Percentiles rank a stretch among this genome's conserved stretches.
Evolutionary conservation across 2,888 invertebrate species (phyloP).

Genomic region (Apantesis nais): DNA sequence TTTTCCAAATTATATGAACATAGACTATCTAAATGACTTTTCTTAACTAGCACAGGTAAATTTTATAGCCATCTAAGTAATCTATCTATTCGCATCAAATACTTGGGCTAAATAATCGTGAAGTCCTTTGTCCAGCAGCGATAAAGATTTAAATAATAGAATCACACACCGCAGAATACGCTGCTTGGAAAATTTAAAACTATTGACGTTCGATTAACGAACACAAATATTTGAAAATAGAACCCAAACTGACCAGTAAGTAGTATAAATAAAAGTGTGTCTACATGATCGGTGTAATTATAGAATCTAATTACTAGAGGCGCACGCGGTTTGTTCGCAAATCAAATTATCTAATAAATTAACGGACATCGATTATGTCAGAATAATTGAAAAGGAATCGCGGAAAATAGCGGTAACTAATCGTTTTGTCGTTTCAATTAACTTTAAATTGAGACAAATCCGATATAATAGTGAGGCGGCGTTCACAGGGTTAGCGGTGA

Average conservation of each 20-base stretch:
- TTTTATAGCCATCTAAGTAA: not conserved
- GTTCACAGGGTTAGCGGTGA: constrained; percentile 27
- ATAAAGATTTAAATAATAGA: constrained; percentile 28
- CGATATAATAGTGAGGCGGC: constrained; percentile 50
- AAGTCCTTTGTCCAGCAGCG: constrained; percentile 2
- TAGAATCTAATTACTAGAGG: constrained; percentile 52
- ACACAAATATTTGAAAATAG: constrained; percentile 37
- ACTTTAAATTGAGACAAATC: constrained; percentile 66
- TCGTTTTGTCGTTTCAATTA: constrained; percentile 73
- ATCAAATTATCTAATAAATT: constrained; percentile 76
- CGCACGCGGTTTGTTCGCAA: constrained; percentile 52
- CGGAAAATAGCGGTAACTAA: constrained; percentile 56
- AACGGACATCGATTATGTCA: constrained; percentile 54
- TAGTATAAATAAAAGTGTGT: constrained; percentile 30
- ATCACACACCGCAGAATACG: constrained; percentile 15
- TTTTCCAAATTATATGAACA: not conserved
- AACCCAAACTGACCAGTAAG: constrained; percentile 13
- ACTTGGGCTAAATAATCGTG: not conserved
- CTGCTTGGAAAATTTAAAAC: constrained; percentile 37
- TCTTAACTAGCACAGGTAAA: not conserved
- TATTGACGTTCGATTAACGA: constrained; percentile 40
- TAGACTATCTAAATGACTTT: no score
- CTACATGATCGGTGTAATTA: constrained; percentile 37
- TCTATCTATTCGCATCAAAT: not conserved
- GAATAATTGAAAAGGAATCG: constrained; percentile 65